Conservation (phyloP, 2,797 vertebrate genomes). For the Gymnoscopelus braueri region DNA sequence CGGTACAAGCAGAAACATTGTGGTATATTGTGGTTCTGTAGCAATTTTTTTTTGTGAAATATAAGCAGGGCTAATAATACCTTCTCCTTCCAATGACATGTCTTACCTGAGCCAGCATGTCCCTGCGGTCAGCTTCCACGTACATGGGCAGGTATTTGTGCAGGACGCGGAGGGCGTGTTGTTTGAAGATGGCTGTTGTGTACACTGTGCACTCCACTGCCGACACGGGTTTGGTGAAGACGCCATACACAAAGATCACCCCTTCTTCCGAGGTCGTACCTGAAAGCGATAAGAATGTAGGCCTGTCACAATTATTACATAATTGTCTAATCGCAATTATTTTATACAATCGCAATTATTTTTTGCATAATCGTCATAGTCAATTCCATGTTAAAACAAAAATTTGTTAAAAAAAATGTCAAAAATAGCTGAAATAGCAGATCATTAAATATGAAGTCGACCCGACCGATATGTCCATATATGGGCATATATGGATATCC, state of each 20-base stretch:
- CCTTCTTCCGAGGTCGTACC: constrained; percentile 84
- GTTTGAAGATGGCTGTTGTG: constrained; percentile 81
- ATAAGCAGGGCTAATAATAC: no score
- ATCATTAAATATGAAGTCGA: no score
- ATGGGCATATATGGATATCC: no score
- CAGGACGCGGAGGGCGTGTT: constrained; percentile 75
- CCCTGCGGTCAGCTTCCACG: constrained; percentile 67
- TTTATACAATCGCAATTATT: no score
- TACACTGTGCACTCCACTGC: constrained; percentile 73
- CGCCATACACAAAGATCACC: constrained; percentile 75
- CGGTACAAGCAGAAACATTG: no score
- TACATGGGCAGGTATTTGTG: constrained; percentile 79
- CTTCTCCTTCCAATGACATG: no score
- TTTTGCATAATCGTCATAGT: no score
- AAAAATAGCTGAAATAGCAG: background rate
- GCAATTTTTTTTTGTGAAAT: no score
- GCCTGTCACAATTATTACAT: no score
- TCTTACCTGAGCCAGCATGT: constrained; percentile 74
- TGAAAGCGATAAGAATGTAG: constrained; percentile 37
- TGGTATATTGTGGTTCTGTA: no score
- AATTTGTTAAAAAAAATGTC: background rate
- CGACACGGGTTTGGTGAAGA: constrained; percentile 77
- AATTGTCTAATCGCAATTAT: no score
- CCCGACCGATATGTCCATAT: no score
- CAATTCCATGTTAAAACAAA: background rate